A percentile compares a stretch with the other conserved stretches of the same genome.
These are phyloP conservation scores for Sminthurides bifidus DNA, from an alignment of 1,140 invertebrate genomes.

Conservation along the genomic window DNA sequence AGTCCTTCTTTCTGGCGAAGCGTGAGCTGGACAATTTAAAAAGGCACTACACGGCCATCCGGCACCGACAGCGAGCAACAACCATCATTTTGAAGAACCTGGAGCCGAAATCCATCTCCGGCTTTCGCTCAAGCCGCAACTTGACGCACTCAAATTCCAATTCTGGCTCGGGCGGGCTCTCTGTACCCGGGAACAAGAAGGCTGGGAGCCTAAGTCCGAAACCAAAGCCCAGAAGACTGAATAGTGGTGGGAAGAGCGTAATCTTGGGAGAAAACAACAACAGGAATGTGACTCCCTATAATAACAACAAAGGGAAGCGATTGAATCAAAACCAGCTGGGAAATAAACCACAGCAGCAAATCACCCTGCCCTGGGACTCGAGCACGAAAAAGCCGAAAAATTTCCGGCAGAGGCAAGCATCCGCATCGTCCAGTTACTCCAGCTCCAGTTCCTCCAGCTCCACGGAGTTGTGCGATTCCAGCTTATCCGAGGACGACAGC, in stretches of 20 bases:
- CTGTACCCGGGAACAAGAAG: conserved; percentile 13
- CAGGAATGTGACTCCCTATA: neutral
- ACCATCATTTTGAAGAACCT: conserved; percentile 22
- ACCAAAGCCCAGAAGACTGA: conserved; percentile 16
- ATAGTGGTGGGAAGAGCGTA: conserved; percentile 5
- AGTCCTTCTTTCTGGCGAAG: conserved; percentile 31
- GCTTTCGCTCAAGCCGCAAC: neutral
- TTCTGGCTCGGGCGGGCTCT: conserved; percentile 5
- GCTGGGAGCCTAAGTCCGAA: conserved; percentile 11
- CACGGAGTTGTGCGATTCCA: conserved; percentile 29
- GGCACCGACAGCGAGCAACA: conserved; percentile 17
- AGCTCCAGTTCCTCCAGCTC: conserved; percentile 19
- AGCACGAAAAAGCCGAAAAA: conserved; percentile 18
- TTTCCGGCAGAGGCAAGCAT: conserved; percentile 7
- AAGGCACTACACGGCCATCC: conserved; percentile 22
- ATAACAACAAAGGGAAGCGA: neutral
- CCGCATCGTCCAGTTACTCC: conserved; percentile 13
- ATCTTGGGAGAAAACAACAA: neutral
- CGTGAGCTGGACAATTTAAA: conserved; percentile 30
- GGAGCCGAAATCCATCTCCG: neutral
- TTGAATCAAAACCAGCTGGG: neutral
- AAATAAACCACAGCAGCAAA: conserved; percentile 6
- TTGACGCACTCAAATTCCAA: conserved; percentile 4
- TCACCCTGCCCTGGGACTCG: conserved; percentile 28
- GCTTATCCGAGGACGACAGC: conserved; percentile 8